phyloP scores from a whole-genome alignment of 2,113 vertebrate genomes.

The Leptobrachium ailaonicum region DNA sequence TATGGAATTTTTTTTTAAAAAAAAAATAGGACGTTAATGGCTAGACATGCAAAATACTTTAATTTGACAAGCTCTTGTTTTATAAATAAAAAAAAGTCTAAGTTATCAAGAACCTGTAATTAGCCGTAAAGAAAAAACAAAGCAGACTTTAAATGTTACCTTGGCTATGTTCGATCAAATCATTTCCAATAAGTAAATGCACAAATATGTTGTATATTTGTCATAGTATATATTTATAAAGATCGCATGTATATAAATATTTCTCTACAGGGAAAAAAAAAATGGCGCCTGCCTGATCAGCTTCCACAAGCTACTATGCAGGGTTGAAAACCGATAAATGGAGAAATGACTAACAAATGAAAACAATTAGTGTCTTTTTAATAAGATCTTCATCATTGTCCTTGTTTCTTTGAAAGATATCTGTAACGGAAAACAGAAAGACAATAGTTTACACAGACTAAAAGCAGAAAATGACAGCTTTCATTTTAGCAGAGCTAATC shows the following conservation, averaged over 20 bases:
- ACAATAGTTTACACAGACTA: too few relatives aligned
- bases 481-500: neutral
- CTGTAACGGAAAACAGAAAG: constrained; percentile 62
- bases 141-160: too few relatives aligned
- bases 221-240: neutral
- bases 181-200: neutral
- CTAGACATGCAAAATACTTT: neutral
- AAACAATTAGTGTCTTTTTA: neutral
- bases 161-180: too few relatives aligned
- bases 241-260: neutral
- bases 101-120: constrained; percentile 1
- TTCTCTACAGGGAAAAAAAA: neutral
- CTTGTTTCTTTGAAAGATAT: constrained; percentile 95
- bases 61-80: constrained; percentile 4
- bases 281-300: neutral
- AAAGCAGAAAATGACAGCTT: too few relatives aligned
- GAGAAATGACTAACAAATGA: neutral
- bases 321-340: constrained; percentile 39
- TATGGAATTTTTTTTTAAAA: neutral
- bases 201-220: constrained; percentile 25
- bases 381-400: constrained; percentile 71
- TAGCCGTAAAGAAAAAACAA: too few relatives aligned
- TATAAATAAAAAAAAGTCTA: constrained; percentile 32
- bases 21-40: neutral
- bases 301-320: constrained; percentile 54